Evolutionary conservation across 1,140 invertebrate species (phyloP), one percentile per base, ranked within the genome.

Genomic region (Cylas formicarius): DNA sequence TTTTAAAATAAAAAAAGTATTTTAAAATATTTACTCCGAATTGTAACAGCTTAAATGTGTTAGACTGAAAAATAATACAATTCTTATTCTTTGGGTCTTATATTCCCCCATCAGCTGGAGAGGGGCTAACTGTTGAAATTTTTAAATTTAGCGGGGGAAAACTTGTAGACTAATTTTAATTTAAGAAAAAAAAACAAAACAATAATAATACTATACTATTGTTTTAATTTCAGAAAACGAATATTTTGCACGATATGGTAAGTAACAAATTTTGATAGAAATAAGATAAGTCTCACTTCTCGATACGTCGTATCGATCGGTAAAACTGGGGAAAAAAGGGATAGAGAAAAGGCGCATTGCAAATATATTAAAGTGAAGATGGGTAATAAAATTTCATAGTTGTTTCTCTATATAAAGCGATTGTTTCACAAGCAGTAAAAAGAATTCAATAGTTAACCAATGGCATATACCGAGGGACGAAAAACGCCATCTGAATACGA

Each of bases 381-480:
- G 38, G 14, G 47, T 24, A 4, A 49, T 49, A 49, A 49, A 49
- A 32, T 49, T 49, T 38, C 22, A 44, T 50, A 44, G 34, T 44
- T 44, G 47, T 37, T 39, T 50, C 29, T 35, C 36, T 33, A 41
- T 45, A 45, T 35, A 44, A 48, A 43, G n/a, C 19, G 13, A 42
- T 36, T 48, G 39, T 48, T 48, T 48, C 32, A 7, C 22, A 16
- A 41, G 34, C 36, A 19, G 26, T 21, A 44, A 50, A 48, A 50
- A 39, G 28, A 42, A 50, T 50, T 36, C 40, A 44, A 50, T 50
- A 42, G 47, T 50, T 50, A 49, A 53, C 43, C 39, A 50, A 53
- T 41, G 24, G 43, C 44, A 40, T 40, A 49, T 36, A 42, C 37
- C 27, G 31, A 26, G 21, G 40, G 44, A 48, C 44, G 21, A 26